phyloP scores from a whole-genome alignment of 2,888 invertebrate species.

The Schizaphis graminum region DNA sequence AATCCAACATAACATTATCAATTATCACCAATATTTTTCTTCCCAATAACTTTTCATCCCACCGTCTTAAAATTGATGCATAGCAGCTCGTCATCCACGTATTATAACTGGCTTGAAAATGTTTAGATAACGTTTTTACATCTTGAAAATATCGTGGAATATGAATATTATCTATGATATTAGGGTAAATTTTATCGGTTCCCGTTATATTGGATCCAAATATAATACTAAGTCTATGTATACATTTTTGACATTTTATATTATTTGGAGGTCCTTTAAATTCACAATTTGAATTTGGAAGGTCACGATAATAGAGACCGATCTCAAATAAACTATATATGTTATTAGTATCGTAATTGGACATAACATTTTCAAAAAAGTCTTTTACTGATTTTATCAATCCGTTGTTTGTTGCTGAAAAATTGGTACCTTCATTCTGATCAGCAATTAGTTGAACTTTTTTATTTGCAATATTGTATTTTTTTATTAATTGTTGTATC shows the following conservation, averaged over 20 bases:
- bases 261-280: not conserved
- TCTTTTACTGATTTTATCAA: not conserved
- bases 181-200: not conserved
- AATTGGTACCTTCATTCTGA: not conserved
- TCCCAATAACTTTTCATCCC: not conserved
- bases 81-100: not conserved
- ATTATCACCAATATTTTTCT: not conserved
- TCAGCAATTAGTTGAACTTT: not conserved
- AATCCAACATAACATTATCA: not conserved
- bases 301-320: not conserved
- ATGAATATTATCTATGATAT: not conserved
- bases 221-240: not conserved
- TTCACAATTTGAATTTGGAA: not conserved
- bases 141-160: not conserved
- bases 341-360: not conserved
- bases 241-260: too few relatives aligned
- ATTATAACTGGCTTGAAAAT: not conserved
- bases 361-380: not conserved
- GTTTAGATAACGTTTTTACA: not conserved
- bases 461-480: not conserved
- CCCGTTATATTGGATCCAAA: slow-evolving; percentile 22
- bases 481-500: not conserved
- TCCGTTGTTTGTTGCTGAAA: not conserved
- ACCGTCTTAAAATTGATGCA: not conserved
- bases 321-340: slow-evolving; percentile 14